Percentiles rank a stretch among this genome's conserved stretches.
phyloP scores from a whole-genome alignment of 2,888 invertebrate species.

The Drosophila kambysellisi region DNA sequence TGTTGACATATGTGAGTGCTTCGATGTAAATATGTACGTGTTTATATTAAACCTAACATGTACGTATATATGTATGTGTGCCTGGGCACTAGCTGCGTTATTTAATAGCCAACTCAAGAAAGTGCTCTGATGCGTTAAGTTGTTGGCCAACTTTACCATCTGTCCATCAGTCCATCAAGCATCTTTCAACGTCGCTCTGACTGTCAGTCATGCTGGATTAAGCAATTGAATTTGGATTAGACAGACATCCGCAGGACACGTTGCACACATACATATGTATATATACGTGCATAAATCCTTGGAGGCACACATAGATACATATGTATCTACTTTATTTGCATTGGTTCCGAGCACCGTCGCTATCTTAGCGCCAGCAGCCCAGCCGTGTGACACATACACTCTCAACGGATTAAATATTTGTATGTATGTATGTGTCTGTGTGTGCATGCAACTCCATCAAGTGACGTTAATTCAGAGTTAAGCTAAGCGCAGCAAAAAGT shows the following conservation, averaged over 20 bases:
- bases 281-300: not conserved
- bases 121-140: constrained; percentile 60
- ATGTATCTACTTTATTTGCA: constrained; percentile 38
- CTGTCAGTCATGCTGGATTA: constrained; percentile 66
- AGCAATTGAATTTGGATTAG: constrained; percentile 73
- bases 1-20: constrained; percentile 52
- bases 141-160: constrained; percentile 18
- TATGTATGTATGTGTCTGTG: not conserved
- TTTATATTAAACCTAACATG: not conserved
- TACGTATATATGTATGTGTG: constrained; percentile 2
- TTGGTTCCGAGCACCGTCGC: constrained; percentile 16
- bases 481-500: constrained; percentile 1
- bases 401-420: constrained; percentile 33
- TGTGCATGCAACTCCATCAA: constrained; percentile 2
- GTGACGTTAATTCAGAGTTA: not conserved
- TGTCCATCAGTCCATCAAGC: constrained; percentile 28
- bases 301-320: not conserved
- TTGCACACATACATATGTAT: not conserved
- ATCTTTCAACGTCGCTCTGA: constrained; percentile 57
- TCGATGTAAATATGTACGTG: not conserved
- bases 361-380: constrained; percentile 29
- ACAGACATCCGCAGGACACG: not conserved
- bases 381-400: constrained; percentile 33
- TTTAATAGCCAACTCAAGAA: constrained; percentile 59
- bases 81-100: constrained; percentile 22